A percentile compares a stretch with the other conserved stretches of the same genome.
Evolutionary conservation across 2,888 invertebrate genomes (phyloP).

Genomic region (Eristalis intricaria): DNA sequence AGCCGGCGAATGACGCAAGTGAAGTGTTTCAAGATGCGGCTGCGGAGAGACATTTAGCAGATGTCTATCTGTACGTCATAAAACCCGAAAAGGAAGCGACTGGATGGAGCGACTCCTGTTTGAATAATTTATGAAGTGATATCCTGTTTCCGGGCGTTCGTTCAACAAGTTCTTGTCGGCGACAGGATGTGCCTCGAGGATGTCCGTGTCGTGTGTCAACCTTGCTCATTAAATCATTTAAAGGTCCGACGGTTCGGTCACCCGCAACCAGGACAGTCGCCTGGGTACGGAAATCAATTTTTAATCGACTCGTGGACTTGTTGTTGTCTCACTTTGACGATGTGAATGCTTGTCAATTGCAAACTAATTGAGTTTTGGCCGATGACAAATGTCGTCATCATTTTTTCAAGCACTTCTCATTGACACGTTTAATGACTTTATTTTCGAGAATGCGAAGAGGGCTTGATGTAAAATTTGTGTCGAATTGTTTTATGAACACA

Average conservation of each 20-base stretch:
- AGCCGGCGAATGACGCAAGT: background rate
- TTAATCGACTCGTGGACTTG: background rate
- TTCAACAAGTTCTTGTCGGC: constrained; percentile 20
- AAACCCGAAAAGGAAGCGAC: background rate
- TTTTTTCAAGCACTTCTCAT: too few species aligned
- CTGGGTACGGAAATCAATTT: background rate
- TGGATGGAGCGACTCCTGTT: constrained; percentile 2
- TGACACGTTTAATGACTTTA: too few species aligned
- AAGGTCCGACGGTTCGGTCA: background rate
- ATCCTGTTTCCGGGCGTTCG: constrained; percentile 20
- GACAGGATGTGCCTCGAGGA: background rate
- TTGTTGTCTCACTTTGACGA: background rate
- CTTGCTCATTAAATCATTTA: constrained; percentile 1
- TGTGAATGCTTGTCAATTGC: background rate
- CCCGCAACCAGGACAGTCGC: background rate
- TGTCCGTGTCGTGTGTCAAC: background rate
- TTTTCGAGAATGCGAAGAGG: too few species aligned
- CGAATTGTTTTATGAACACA: too few species aligned
- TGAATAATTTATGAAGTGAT: constrained; percentile 34
- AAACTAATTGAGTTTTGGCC: background rate
- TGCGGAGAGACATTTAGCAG: background rate
- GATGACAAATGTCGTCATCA: too few species aligned
- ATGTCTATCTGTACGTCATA: background rate
- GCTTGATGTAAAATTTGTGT: too few species aligned
- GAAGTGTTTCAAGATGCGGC: background rate